Evolutionary conservation across 2,888 invertebrate species (phyloP).

Genomic region (Luffia ferchaultella): DNA sequence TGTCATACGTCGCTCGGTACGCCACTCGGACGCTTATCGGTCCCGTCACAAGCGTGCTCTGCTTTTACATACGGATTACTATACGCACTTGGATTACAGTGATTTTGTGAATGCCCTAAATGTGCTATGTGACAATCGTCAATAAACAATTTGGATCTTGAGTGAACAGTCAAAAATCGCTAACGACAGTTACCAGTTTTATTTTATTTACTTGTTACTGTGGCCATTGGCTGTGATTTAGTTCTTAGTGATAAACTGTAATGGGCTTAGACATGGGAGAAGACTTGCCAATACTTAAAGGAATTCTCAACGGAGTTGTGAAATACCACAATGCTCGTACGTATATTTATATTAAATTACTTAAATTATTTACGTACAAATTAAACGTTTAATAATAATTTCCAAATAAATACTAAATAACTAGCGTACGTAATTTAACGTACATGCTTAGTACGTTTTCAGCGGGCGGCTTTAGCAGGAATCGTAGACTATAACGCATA

Average conservation of each 20-base stretch:
- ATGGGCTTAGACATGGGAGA: constrained; percentile 79
- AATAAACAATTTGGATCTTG: constrained; percentile 12
- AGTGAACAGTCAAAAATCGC: constrained; percentile 24
- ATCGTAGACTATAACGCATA: too few species aligned
- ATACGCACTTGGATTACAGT: constrained; percentile 52
- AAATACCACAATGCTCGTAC: constrained; percentile 94
- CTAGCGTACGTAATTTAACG: too few species aligned
- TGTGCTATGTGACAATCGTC: constrained; percentile 43
- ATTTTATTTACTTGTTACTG: constrained; percentile 29
- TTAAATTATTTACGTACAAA: constrained; percentile 13
- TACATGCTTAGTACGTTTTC: too few species aligned
- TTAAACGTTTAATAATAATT: constrained; percentile 1
- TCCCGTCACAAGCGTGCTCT: constrained; percentile 34
- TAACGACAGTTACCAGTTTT: constrained; percentile 49
- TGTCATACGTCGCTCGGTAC: constrained; percentile 43
- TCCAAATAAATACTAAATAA: too few species aligned
- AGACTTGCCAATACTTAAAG: constrained; percentile 90
- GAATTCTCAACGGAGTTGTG: constrained; percentile 89
- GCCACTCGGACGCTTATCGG: constrained; percentile 30
- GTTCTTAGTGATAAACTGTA: constrained; percentile 50
- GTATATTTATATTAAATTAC: constrained; percentile 52
- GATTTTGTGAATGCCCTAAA: constrained; percentile 33
- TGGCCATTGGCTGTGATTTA: constrained; percentile 62
- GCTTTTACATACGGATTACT: constrained; percentile 34
- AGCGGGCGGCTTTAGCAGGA: too few species aligned